Conservation (phyloP, 2,797 vertebrate species). For the Galago senegalensis region DNA sequence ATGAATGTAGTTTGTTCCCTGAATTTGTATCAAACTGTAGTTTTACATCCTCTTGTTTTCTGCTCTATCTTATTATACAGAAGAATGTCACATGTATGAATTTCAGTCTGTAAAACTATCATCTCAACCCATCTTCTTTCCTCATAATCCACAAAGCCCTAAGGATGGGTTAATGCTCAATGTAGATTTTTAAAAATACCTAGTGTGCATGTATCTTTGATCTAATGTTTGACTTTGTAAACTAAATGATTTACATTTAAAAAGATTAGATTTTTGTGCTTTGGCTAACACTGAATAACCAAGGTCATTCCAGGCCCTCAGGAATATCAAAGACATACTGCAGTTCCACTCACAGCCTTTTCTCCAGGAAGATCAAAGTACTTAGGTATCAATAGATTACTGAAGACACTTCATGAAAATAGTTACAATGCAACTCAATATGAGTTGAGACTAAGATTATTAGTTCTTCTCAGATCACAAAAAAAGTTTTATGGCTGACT, state of each 20-base stretch:
- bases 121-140: neutral
- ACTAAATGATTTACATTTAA: neutral
- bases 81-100: neutral
- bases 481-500: neutral
- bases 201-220: neutral
- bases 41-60: neutral
- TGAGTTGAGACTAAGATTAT: neutral
- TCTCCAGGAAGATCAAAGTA: neutral
- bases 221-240: neutral
- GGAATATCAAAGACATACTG: neutral
- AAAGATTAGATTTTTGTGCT: neutral
- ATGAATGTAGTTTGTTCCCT: slow-evolving; percentile 22
- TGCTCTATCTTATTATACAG: neutral
- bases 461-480: neutral
- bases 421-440: neutral
- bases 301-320: neutral
- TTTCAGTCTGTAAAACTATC: neutral
- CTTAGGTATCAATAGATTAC: neutral
- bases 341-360: neutral
- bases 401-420: slow-evolving; percentile 3
- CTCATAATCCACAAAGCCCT: neutral
- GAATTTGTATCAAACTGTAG: neutral
- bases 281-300: neutral
- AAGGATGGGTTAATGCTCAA: neutral
- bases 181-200: neutral